phyloP scores from a whole-genome alignment of 2,888 invertebrate genomes.

The Melinaea menophilus region DNA sequence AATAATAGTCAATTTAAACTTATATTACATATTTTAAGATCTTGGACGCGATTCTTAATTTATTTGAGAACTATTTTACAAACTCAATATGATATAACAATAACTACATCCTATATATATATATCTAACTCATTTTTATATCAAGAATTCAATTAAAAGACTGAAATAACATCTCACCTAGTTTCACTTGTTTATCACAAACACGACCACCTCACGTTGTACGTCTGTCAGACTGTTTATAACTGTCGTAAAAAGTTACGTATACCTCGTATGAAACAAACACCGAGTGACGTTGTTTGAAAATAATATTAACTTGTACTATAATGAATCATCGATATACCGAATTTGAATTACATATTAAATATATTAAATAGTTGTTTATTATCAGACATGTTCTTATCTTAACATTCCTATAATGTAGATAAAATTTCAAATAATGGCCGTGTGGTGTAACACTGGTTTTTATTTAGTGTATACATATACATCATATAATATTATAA shows the following conservation, averaged over 20 bases:
- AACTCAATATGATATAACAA: too few relatives aligned
- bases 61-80: slow-evolving; percentile 3
- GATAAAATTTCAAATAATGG: too few relatives aligned
- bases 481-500: too few relatives aligned
- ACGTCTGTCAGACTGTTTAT: slow-evolving; percentile 17
- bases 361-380: too few relatives aligned
- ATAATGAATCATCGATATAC: too few relatives aligned
- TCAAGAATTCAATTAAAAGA: slow-evolving; percentile 15
- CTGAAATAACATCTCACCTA: slow-evolving; percentile 28
- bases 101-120: too few relatives aligned
- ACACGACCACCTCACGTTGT: slow-evolving; percentile 15
- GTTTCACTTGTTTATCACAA: slow-evolving; percentile 21
- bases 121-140: too few relatives aligned
- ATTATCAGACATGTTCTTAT: too few relatives aligned
- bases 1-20: not conserved
- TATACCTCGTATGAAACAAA: slow-evolving; percentile 17
- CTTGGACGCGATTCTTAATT: not conserved
- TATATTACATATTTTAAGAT: not conserved
- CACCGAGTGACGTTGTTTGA: slow-evolving; percentile 5
- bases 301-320: not conserved
- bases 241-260: slow-evolving; percentile 12
- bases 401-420: too few relatives aligned
- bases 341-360: too few relatives aligned
- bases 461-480: too few relatives aligned
- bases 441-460: too few relatives aligned